These are phyloP conservation scores for Zaprionus camerounensis DNA, from an alignment of 1,140 invertebrate genomes.

Conservation along the genomic window DNA sequence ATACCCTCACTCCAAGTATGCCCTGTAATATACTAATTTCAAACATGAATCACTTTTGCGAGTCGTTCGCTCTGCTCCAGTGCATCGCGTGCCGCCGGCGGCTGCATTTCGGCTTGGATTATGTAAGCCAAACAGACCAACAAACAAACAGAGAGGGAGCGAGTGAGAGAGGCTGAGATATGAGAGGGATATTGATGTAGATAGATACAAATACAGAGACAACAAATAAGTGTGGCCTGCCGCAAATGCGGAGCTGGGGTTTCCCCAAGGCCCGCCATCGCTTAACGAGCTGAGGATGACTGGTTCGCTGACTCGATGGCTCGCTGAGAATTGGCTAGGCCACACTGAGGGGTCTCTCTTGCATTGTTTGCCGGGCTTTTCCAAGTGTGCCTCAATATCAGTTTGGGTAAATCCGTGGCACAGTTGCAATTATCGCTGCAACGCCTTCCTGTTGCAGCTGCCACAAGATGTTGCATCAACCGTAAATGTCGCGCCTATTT, in stretches of 20 bases:
- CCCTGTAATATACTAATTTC: neutral
- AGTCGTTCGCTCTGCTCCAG: slow-evolving; percentile 35
- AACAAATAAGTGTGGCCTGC: slow-evolving; percentile 18
- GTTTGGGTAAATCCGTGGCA: slow-evolving; percentile 59
- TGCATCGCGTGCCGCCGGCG: slow-evolving; percentile 53
- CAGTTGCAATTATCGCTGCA: slow-evolving; percentile 39
- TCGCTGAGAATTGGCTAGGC: slow-evolving; percentile 65
- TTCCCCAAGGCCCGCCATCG: slow-evolving; percentile 69
- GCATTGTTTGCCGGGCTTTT: slow-evolving; percentile 53
- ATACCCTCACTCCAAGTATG: neutral
- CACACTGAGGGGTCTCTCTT: slow-evolving; percentile 30
- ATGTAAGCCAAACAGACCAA: slow-evolving; percentile 58
- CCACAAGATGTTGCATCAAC: slow-evolving; percentile 11
- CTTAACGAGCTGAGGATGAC: slow-evolving; percentile 31
- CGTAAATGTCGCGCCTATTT: neutral
- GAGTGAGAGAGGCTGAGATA: slow-evolving; percentile 11
- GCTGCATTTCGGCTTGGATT: slow-evolving; percentile 57
- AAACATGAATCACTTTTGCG: slow-evolving; percentile 34
- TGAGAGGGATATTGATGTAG: slow-evolving; percentile 13
- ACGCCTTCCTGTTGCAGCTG: slow-evolving; percentile 11
- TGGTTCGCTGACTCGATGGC: slow-evolving; percentile 1
- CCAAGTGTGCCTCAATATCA: slow-evolving; percentile 24
- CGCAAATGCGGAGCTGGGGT: slow-evolving; percentile 58
- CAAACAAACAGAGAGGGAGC: slow-evolving; percentile 26
- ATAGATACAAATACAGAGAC: slow-evolving; percentile 12